Evolutionary conservation across 2,113 vertebrate genomes (phyloP).

Genomic region (Plestiodon gilberti): DNA sequence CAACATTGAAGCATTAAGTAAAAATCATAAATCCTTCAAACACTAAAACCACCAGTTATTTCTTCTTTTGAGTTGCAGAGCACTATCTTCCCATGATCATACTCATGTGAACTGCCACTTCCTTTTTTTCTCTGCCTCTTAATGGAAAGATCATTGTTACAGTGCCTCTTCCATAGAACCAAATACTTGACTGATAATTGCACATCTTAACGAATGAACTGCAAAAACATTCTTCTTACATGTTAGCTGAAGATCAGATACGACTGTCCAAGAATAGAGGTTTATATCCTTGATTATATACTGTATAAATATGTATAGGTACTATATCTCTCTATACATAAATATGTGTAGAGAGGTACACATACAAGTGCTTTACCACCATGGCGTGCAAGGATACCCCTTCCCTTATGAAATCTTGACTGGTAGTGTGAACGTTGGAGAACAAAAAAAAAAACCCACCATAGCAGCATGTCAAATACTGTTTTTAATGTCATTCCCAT

Average conservation of each 20-base stretch:
- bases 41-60: slow-evolving; percentile 24
- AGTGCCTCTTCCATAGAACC: slow-evolving; percentile 59
- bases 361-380: not conserved
- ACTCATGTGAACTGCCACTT: not conserved
- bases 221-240: slow-evolving; percentile 16
- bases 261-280: not conserved
- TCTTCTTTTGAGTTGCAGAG: slow-evolving; percentile 15
- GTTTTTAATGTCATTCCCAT: slow-evolving; percentile 24
- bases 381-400: slow-evolving; percentile 38
- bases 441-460: slow-evolving; percentile 5
- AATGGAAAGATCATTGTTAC: slow-evolving; percentile 25
- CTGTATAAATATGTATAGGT: too few species aligned
- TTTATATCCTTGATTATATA: not conserved
- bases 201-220: slow-evolving; percentile 23
- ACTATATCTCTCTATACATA: not conserved
- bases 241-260: not conserved
- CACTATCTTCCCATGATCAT: not conserved
- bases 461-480: slow-evolving; percentile 41
- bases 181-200: slow-evolving; percentile 12
- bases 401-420: not conserved
- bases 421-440: slow-evolving; percentile 23
- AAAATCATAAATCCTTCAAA: slow-evolving; percentile 23
- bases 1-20: slow-evolving; percentile 30
- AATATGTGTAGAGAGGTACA: slow-evolving; percentile 25
- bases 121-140: not conserved